These are phyloP conservation scores for Hirtodrosophila trivittata DNA, from an alignment of 2,888 invertebrate genomes.

Conservation along the genomic window DNA sequence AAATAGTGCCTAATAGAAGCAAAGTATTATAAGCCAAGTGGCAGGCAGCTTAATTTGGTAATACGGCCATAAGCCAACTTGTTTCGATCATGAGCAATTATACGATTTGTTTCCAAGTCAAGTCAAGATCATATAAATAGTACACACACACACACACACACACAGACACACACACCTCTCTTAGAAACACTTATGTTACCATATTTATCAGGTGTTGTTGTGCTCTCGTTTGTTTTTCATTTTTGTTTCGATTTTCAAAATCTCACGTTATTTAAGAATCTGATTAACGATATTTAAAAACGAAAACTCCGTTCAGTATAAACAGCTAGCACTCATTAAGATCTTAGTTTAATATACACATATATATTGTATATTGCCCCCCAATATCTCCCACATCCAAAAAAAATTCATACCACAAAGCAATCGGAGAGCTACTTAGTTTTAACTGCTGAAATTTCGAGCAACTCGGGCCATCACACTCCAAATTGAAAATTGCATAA, in stretches of 20 bases:
- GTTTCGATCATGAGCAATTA: constrained; percentile 28
- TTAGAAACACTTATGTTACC: too few species aligned
- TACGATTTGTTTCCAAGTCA: constrained; percentile 20
- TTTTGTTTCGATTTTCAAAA: constrained; percentile 21
- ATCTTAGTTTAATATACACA: constrained; percentile 34
- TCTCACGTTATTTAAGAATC: constrained; percentile 46
- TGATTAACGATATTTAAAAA: constrained; percentile 35
- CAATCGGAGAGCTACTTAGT: constrained; percentile 58
- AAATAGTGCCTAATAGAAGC: constrained; percentile 71
- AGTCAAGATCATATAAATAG: not conserved
- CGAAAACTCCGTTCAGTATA: constrained; percentile 46
- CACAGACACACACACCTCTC: not conserved
- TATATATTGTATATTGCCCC: constrained; percentile 23
- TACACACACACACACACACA: too few species aligned
- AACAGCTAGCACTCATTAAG: constrained; percentile 35
- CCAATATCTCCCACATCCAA: constrained; percentile 1
- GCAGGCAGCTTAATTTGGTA: constrained; percentile 27
- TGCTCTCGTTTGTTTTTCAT: constrained; percentile 9
- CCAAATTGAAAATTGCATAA: constrained; percentile 1
- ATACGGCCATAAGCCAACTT: constrained; percentile 15
- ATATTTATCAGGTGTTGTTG: too few species aligned
- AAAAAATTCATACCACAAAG: constrained; percentile 29
- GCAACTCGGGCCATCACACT: constrained; percentile 5
- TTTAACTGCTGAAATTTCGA: constrained; percentile 18
- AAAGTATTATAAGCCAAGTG: constrained; percentile 61